Conservation (phyloP, 2,113 vertebrate species). For the Mellivora capensis region DNA sequence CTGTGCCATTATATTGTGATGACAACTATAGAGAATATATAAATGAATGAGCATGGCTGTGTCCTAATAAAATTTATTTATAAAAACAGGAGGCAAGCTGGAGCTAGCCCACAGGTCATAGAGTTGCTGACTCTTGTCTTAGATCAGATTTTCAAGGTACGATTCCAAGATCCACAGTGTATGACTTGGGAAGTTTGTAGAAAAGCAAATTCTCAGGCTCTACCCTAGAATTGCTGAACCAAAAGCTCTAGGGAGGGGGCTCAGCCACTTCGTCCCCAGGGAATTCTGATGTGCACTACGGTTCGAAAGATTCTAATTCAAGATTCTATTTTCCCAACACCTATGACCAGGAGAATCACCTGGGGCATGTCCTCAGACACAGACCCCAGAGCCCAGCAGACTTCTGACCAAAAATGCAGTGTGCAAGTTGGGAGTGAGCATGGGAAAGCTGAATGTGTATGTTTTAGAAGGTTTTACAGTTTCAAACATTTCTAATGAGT, state of each 20-base stretch:
- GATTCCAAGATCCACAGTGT: not conserved
- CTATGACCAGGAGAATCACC: not conserved
- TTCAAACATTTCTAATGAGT: not conserved
- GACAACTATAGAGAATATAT: not conserved
- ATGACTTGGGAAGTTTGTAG: not conserved
- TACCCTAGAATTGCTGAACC: not conserved
- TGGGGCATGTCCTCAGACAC: not conserved
- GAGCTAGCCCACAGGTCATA: not conserved
- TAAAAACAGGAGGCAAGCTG: not conserved
- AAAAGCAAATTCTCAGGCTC: not conserved
- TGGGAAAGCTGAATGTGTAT: not conserved
- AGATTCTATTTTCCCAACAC: not conserved
- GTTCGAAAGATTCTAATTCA: not conserved
- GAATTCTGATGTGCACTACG: not conserved
- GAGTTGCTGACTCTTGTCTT: not conserved
- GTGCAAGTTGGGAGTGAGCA: not conserved
- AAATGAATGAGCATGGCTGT: not conserved
- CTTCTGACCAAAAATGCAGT: not conserved
- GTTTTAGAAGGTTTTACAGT: not conserved
- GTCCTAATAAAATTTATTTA: not conserved
- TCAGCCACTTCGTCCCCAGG: not conserved
- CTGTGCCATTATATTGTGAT: not conserved
- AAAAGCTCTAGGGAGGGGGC: not conserved
- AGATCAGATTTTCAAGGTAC: not conserved
- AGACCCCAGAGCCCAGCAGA: not conserved